Percentiles rank a stretch among this genome's conserved stretches.
These are phyloP conservation scores for Alfaro cultratus DNA, from an alignment of 2,797 vertebrate genomes.

Conservation along the genomic window DNA sequence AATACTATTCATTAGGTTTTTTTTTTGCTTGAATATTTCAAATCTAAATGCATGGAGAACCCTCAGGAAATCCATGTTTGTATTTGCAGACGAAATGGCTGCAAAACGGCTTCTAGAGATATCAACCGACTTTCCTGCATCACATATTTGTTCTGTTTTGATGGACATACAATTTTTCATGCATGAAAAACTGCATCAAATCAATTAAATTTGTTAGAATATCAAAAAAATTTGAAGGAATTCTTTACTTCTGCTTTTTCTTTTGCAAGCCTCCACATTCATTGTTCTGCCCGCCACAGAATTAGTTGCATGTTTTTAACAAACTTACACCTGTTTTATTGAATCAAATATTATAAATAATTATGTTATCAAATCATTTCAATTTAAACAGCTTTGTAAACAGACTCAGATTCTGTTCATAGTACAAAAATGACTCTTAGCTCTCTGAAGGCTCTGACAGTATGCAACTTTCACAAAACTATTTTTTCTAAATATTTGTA, in stretches of 20 bases:
- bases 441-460: not conserved
- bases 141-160: not conserved
- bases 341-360: not conserved
- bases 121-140: not conserved
- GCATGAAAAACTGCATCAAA: not conserved
- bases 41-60: not conserved
- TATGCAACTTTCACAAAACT: too few species aligned
- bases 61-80: not conserved
- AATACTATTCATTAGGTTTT: not conserved
- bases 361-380: not conserved
- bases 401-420: not conserved
- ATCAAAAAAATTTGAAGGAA: not conserved
- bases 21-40: not conserved
- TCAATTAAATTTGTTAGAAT: not conserved
- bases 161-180: not conserved
- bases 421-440: not conserved
- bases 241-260: not conserved
- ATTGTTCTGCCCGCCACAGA: not conserved
- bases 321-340: not conserved
- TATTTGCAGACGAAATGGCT: not conserved
- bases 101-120: not conserved
- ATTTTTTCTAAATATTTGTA: too few species aligned
- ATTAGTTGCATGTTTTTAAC: too few species aligned
- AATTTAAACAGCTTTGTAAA: not conserved
- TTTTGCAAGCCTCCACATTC: not conserved